Conservation (phyloP, 92 coral and sea anemone species). For the Palythoa grandis region DNA sequence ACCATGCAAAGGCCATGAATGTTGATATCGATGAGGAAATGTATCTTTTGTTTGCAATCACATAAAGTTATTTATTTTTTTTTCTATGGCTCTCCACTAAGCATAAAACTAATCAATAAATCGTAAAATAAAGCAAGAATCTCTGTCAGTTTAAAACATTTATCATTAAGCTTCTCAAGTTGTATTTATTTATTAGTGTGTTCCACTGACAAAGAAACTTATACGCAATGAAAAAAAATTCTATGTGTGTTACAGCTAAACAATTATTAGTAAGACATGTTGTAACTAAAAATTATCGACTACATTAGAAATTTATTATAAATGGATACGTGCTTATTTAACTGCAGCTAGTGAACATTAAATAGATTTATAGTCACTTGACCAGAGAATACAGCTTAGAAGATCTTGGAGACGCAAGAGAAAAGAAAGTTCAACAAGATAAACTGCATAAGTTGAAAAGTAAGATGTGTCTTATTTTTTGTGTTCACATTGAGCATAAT, state of each 20-base stretch:
- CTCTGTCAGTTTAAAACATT: no score
- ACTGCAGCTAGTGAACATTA: background rate
- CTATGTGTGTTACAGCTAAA: no score
- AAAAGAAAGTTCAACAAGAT: constrained; percentile 66
- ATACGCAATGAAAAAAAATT: no score
- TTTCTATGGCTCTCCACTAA: background rate
- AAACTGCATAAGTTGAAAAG: constrained; percentile 79
- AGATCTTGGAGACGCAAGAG: constrained; percentile 84
- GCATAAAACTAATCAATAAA: background rate
- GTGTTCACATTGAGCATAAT: background rate
- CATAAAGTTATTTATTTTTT: background rate
- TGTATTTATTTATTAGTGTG: no score
- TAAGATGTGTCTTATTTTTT: constrained; percentile 1
- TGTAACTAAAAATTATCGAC: background rate
- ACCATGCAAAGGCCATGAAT: constrained; percentile 95
- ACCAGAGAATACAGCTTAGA: constrained; percentile 67
- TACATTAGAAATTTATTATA: background rate
- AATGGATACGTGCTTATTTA: background rate
- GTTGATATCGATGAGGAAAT: constrained; percentile 92
- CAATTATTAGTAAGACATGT: no score
- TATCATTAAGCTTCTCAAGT: no score
- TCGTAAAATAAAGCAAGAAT: no score
- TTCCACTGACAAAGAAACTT: no score
- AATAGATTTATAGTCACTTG: background rate
- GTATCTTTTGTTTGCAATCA: constrained; percentile 74